phyloP scores from a whole-genome alignment of 2,797 vertebrate genomes.

The Lithobates pipiens region DNA sequence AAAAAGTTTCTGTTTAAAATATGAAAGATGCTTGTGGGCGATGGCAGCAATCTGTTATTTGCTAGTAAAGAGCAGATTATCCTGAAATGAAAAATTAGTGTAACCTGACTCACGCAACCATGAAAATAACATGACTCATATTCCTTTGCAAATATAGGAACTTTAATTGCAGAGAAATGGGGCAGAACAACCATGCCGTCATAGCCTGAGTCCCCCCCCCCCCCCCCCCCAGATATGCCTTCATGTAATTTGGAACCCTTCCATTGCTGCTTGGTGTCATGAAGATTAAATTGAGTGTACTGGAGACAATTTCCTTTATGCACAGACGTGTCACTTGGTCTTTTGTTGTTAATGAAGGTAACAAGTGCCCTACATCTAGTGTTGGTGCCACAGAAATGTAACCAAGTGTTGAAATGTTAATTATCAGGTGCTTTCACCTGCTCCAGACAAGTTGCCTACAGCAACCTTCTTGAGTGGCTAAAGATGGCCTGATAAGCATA shows the following conservation, averaged over 20 bases:
- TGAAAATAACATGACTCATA: constrained; percentile 46
- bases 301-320: constrained; percentile 45
- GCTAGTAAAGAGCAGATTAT: constrained; percentile 43
- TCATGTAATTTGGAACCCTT: not conserved
- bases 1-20: constrained; percentile 42
- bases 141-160: constrained; percentile 10
- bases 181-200: constrained; percentile 27
- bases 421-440: constrained; percentile 60
- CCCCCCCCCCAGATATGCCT: not conserved
- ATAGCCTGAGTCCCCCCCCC: not conserved
- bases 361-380: constrained; percentile 30
- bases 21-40: constrained; percentile 47
- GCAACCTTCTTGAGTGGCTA: constrained; percentile 32
- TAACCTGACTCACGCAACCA: constrained; percentile 48
- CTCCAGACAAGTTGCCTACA: constrained; percentile 44
- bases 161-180: constrained; percentile 24
- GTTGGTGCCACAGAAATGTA: constrained; percentile 25
- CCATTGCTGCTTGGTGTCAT: constrained; percentile 8
- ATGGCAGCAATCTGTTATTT: constrained; percentile 54
- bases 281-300: constrained; percentile 41
- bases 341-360: constrained; percentile 42
- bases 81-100: constrained; percentile 31
- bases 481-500: constrained; percentile 44
- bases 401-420: constrained; percentile 59
- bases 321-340: constrained; percentile 20